Percentiles rank a stretch among this genome's conserved stretches.
Conservation (phyloP, 2,797 vertebrate species). For the Enteromius fasciolatus region DNA sequence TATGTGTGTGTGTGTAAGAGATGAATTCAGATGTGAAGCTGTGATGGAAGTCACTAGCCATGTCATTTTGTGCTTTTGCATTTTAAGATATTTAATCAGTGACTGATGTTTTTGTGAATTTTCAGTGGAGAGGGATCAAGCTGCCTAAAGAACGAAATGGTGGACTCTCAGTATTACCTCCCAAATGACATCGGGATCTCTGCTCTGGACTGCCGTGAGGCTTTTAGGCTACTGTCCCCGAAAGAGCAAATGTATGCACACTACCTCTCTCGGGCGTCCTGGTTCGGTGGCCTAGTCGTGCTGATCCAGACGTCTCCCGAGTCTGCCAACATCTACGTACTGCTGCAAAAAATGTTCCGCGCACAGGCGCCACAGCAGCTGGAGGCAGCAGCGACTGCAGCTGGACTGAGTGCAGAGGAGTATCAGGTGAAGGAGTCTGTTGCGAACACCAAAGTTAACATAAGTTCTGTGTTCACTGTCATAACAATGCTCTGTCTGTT, state of each 20-base stretch:
- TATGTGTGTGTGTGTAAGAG: not conserved
- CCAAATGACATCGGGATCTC: constrained; percentile 89
- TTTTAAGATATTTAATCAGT: not conserved
- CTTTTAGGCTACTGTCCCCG: constrained; percentile 85
- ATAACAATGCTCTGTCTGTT: not conserved
- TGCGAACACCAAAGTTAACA: not conserved
- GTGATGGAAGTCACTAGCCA: not conserved
- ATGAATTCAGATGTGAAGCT: not conserved
- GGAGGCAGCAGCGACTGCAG: constrained; percentile 74
- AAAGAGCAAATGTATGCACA: constrained; percentile 89
- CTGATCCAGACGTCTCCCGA: constrained; percentile 91
- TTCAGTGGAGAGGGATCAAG: constrained; percentile 1
- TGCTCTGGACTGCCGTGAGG: constrained; percentile 85
- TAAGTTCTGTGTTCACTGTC: not conserved
- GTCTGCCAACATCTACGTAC: constrained; percentile 84
- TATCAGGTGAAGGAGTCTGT: constrained; percentile 78
- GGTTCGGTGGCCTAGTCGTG: constrained; percentile 89
- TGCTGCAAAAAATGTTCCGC: constrained; percentile 87
- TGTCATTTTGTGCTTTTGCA: not conserved
- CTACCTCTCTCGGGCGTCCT: constrained; percentile 86
- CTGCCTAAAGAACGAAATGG: constrained; percentile 73
- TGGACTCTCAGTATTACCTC: constrained; percentile 90
- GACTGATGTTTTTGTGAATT: constrained; percentile 19
- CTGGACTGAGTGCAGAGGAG: constrained; percentile 85
- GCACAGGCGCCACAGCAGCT: constrained; percentile 81